Evolutionary conservation across 2,113 vertebrate species (phyloP).

Genomic region (Ornithorhynchus anatinus): DNA sequence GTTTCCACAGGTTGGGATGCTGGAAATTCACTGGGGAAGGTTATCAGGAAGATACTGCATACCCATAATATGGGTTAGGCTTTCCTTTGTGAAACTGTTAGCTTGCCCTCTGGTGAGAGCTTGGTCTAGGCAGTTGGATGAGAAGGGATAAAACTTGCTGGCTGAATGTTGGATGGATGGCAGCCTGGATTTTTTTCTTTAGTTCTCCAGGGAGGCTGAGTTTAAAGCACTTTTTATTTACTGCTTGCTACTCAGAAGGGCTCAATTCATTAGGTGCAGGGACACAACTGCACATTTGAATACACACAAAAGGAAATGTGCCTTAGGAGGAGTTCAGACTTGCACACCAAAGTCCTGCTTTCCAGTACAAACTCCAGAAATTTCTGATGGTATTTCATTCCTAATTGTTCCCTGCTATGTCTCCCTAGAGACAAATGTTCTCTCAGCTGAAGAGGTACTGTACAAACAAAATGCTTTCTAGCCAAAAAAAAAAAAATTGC

Average conservation of each 20-base stretch:
- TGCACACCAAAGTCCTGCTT: not conserved
- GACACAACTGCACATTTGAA: not conserved
- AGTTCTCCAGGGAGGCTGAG: not conserved
- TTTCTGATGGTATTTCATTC: constrained; percentile 3
- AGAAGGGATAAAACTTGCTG: not conserved
- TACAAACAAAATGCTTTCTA: not conserved
- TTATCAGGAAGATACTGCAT: too few species aligned
- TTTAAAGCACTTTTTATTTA: not conserved
- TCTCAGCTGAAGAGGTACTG: not conserved
- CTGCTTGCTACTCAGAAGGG: not conserved
- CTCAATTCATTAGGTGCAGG: not conserved
- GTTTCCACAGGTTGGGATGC: too few species aligned
- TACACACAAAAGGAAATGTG: not conserved
- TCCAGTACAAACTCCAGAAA: constrained; percentile 1
- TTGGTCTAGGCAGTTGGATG: not conserved
- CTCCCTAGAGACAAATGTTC: constrained; percentile 12
- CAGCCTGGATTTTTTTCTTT: not conserved
- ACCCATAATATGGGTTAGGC: not conserved
- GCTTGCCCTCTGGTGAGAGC: not conserved
- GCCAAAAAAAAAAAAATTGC: not conserved
- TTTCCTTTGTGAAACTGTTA: not conserved
- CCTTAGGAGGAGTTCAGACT: not conserved
- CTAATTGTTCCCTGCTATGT: not conserved
- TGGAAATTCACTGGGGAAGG: too few species aligned
- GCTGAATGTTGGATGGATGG: not conserved